Base-by-base conservation (phyloP, 53 echinoderm and acorn worm species). In the Temnopleurus reevesii region DNA sequence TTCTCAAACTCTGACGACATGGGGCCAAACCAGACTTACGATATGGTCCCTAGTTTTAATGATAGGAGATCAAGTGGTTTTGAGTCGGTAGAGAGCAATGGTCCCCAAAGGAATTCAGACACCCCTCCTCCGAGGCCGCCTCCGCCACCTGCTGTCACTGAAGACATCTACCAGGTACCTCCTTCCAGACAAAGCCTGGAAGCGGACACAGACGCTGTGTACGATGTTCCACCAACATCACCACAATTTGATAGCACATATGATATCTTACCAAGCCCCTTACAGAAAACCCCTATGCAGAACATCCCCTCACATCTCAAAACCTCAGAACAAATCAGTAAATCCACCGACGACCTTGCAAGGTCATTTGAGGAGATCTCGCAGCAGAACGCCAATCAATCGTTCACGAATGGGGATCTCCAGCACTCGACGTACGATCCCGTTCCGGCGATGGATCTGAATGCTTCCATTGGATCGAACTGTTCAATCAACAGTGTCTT, bases 261-360 rank as follows among this genome's bases (percentile, higher is more conserved):
- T 10, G 88, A 87, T 71, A 21, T 87, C 71, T 51, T 87, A 34
- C 88, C 88, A 2, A 87, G 88, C 35, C 88, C 88, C n/a, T 6
- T 87, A 28, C 88, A 87, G 55, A 87, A 77, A 28, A 77, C 77
- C 5, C 89, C 55, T 56, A 33, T 41, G 59, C 77, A 89, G 61
- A 77, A 26, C 46, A 77, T 77, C 21, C 81, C 81, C 18, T 76
- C 81, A 1, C 89, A 51, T 30, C 86, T 91, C 1, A 92, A 63
- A 58, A 51, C 87, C 27, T 44, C 91, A 8, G 93, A 93, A 21
- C 82, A 46, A 30, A 47, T 92, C 61, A 95, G 93, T 59, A 89
- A 92, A 76, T 99, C 99, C 15, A 99, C 99, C 1, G 96, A 99
- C 86, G 91, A 93, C 64, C 90, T 99, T n/a, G 99, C 99, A 12